Conservation (phyloP, 2,797 vertebrate genomes). For the Diceros bicornis region DNA sequence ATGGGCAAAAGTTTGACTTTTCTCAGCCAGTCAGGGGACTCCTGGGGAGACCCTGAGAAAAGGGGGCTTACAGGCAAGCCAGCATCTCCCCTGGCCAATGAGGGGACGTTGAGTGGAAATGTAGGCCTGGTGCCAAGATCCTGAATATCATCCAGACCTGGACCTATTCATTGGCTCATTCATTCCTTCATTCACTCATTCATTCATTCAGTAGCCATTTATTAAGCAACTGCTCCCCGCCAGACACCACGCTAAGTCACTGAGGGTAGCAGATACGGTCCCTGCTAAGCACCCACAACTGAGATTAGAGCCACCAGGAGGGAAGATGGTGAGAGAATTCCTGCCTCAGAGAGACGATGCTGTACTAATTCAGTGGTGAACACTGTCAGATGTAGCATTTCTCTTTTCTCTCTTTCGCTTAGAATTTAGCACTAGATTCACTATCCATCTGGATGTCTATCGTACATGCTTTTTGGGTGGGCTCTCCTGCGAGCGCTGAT, state of each 20-base stretch:
- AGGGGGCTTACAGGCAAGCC: not conserved
- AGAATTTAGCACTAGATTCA: not conserved
- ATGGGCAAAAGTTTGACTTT: not conserved
- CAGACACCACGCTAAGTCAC: not conserved
- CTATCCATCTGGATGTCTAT: not conserved
- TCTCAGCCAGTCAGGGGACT: not conserved
- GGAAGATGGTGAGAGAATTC: not conserved
- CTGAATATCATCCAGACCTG: not conserved
- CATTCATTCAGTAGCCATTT: not conserved
- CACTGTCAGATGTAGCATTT: fast-evolving
- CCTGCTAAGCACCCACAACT: not conserved
- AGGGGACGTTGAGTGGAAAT: not conserved
- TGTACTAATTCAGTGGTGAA: fast-evolving
- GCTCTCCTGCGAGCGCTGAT: not conserved
- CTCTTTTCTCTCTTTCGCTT: not conserved
- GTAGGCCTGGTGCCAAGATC: not conserved
- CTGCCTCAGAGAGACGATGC: fast-evolving
- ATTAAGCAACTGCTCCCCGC: not conserved
- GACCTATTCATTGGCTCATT: not conserved
- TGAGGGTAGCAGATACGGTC: no score
- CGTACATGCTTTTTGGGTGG: not conserved
- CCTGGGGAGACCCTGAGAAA: not conserved
- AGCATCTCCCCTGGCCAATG: not conserved
- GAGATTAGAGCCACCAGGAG: not conserved
- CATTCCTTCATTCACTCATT: not conserved